phyloP scores from a whole-genome alignment of 2,797 vertebrate genomes.

The Varecia variegata region DNA sequence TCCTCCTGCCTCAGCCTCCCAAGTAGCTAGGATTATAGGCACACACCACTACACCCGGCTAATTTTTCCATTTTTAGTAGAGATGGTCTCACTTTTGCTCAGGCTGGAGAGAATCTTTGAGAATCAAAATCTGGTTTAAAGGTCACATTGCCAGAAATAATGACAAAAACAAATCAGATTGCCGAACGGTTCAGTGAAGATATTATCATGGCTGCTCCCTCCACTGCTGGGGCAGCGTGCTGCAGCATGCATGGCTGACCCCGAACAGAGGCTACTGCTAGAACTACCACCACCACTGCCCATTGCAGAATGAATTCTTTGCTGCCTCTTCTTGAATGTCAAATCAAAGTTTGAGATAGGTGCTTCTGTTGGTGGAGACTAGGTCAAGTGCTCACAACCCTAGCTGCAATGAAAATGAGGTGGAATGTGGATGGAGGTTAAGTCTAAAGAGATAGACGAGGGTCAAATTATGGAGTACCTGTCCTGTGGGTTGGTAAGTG shows the following conservation, averaged over 20 bases:
- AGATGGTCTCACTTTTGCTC: too few relatives aligned
- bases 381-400: neutral
- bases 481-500: neutral
- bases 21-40: too few relatives aligned
- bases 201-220: neutral
- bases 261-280: neutral
- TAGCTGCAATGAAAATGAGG: neutral
- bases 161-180: neutral
- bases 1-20: too few relatives aligned
- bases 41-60: rapidly evolving
- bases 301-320: neutral
- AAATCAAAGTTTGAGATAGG: conserved; percentile 6
- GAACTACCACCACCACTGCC: neutral
- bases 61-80: too few relatives aligned
- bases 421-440: neutral
- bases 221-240: neutral
- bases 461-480: neutral
- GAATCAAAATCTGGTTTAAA: neutral
- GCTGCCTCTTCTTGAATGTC: neutral
- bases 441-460: neutral
- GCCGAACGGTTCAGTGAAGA: neutral
- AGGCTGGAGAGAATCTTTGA: neutral
- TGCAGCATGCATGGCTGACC: neutral
- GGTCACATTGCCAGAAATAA: neutral
- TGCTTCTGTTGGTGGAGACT: neutral